phyloP scores from a whole-genome alignment of 2,797 vertebrate genomes.

The Cottoperca gobio region DNA sequence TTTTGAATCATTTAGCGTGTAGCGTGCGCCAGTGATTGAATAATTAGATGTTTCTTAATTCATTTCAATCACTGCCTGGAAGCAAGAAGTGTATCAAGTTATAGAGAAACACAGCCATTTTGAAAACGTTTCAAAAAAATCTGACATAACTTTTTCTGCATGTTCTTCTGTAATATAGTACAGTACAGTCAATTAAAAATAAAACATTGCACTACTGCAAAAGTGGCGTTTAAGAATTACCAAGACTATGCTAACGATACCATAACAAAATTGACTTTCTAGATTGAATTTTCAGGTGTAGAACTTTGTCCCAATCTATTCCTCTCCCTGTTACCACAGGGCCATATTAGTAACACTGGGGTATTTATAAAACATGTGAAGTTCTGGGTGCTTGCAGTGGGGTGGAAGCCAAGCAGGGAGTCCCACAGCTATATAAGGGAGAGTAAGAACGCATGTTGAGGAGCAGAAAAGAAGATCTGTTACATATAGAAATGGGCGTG shows the following conservation, averaged over 20 bases:
- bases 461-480: slow-evolving; percentile 34
- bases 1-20: background rate
- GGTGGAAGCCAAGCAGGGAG: slow-evolving; percentile 12
- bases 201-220: background rate
- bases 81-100: slow-evolving; percentile 1
- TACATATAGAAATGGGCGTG: slow-evolving; percentile 52
- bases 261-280: background rate
- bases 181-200: background rate
- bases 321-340: background rate
- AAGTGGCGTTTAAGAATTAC: background rate
- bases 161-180: background rate
- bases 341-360: slow-evolving; percentile 45
- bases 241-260: background rate
- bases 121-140: background rate
- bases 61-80: background rate
- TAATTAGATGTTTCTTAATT: background rate
- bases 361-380: slow-evolving; percentile 64
- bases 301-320: background rate
- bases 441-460: slow-evolving; percentile 41
- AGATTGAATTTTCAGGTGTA: background rate
- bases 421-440: slow-evolving; percentile 66
- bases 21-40: background rate
- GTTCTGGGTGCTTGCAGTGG: slow-evolving; percentile 16
- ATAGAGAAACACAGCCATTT: background rate
- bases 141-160: background rate